Percentiles rank a stretch among this genome's conserved stretches.
Conservation (phyloP, 2,113 vertebrate genomes). For the Apodemus sylvaticus region DNA sequence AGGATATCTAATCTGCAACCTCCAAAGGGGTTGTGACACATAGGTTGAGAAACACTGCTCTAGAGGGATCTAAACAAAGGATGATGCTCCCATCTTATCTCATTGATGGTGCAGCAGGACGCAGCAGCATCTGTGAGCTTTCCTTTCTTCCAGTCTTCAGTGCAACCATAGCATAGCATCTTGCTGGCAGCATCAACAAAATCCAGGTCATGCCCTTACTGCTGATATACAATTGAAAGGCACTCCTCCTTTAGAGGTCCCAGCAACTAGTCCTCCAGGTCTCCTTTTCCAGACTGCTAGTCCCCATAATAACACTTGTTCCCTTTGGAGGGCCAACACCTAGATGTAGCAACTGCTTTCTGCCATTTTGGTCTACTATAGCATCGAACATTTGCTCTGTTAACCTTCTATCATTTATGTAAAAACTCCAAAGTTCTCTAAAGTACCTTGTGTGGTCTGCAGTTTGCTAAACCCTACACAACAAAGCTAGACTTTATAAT, state of each 20-base stretch:
- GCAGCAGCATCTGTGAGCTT: no score
- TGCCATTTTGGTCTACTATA: background rate
- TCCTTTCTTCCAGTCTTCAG: background rate
- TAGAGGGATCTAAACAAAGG: background rate
- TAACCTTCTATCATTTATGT: background rate
- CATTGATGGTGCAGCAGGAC: background rate
- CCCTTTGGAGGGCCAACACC: no score
- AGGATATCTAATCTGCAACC: background rate
- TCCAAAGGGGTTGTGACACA: background rate
- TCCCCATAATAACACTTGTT: background rate
- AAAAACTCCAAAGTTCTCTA: background rate
- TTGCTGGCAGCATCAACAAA: background rate
- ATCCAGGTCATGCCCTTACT: background rate
- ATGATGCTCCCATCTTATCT: background rate
- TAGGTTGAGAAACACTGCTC: background rate
- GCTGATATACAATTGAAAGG: rapidly evolving
- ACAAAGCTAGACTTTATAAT: background rate
- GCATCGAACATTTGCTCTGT: background rate
- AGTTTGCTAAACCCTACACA: background rate
- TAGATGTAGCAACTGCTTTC: background rate
- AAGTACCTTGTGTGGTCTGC: background rate
- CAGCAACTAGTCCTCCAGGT: no score
- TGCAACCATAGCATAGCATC: background rate
- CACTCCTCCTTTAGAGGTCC: background rate
- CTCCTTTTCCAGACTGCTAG: background rate